Base-by-base conservation (phyloP, 2,797 vertebrate species). In the Coccyzus lansbergi region DNA sequence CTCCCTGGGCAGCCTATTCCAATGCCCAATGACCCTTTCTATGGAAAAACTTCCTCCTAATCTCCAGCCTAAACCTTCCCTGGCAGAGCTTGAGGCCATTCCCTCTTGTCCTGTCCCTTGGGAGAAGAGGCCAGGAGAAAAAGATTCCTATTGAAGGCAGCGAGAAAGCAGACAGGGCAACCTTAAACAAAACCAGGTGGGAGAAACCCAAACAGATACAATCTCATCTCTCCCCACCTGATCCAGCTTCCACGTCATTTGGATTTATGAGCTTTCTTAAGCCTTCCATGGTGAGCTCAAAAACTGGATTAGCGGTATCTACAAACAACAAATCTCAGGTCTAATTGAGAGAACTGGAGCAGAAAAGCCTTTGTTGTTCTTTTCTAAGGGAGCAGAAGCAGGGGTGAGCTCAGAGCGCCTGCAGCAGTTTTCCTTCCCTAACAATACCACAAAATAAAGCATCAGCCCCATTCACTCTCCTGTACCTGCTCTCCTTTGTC, bases 351-450 rank as follows among this genome's bases (percentile, higher is more conserved):
- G 72, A 52, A 34, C 29, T 21, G 31, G 28, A 77, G 9, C 60
- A 83, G 26, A 34, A 63, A 59, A 53, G n/a, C 15, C 29, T 75
- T 34, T 48, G n/a, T 21, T n/a, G 36, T 16, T 40, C 9, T 31
- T 55, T 36, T 59, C 20, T 16, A 9, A n/a, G 29, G 38, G 36
- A 49, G 55, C 38, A 62, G 72, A 67, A 40, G 1, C 16, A 59
- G 13, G 0, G 18, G 34, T n/a, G 76, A 51, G 20, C 49, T 55
- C 33, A 9, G 1, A 2, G 6, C 3, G 6, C 2, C 46, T 33
- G 20, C 44, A 56, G 62, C 33, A 2, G 2, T 12, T 31, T 25
- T 15, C 46, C 33, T 8, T 40, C 9, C 2, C 9, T 1, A 2
- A 2, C 4, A 19, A 3, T 18, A 9, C 2, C 58, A 2, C 31